Evolutionary conservation across 2,888 invertebrate genomes (phyloP).

Genomic region (Syritta pipiens): DNA sequence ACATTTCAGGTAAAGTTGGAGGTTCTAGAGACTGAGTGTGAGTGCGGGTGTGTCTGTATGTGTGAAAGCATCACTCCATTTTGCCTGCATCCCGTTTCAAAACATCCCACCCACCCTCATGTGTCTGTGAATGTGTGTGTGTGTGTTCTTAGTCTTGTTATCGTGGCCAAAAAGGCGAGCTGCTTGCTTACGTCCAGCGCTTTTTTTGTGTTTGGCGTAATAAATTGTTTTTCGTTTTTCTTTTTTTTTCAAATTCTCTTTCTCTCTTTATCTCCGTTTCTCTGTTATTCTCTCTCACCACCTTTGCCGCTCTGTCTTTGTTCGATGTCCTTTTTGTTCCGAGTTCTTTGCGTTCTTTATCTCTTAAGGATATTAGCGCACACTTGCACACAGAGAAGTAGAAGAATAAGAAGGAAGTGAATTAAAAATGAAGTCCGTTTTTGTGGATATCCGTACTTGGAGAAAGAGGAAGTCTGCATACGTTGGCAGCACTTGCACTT

Average conservation of each 20-base stretch:
- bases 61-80: background rate
- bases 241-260: background rate
- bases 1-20: constrained; percentile 65
- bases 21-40: constrained; percentile 15
- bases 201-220: constrained; percentile 10
- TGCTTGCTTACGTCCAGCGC: constrained; percentile 9
- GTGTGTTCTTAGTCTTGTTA: background rate
- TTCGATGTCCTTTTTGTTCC: constrained; percentile 29
- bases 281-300: background rate
- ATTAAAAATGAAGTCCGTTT: constrained; percentile 24
- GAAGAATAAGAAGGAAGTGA: constrained; percentile 26
- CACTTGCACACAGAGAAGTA: background rate
- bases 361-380: constrained; percentile 24
- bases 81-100: too few species aligned
- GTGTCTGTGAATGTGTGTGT: background rate
- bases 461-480: background rate
- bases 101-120: background rate
- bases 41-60: constrained; percentile 6
- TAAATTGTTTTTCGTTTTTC: background rate
- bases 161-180: constrained; percentile 5
- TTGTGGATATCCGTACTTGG: constrained; percentile 14
- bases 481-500: background rate
- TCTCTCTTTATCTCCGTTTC: background rate
- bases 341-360: constrained; percentile 32
- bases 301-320: too few species aligned